phyloP scores from a whole-genome alignment of 2,888 invertebrate species.

The Electrophaes corylata region DNA sequence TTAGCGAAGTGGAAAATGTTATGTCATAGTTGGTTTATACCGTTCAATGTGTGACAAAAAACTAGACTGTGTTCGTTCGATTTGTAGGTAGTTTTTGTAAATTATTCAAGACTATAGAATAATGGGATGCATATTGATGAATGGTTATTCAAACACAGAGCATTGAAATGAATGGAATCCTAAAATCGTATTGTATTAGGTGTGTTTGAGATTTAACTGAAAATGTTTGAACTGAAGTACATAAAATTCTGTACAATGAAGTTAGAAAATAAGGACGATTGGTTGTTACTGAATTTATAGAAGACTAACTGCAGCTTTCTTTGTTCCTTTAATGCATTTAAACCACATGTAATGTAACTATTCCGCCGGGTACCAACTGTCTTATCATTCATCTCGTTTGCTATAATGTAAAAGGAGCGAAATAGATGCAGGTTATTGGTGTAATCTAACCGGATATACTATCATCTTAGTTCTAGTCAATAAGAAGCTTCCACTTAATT shows the following conservation, averaged over 20 bases:
- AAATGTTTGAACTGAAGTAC: constrained; percentile 36
- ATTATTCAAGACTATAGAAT: constrained; percentile 28
- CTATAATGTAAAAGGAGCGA: constrained; percentile 6
- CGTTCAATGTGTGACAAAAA: constrained; percentile 41
- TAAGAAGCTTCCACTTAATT: constrained; percentile 62
- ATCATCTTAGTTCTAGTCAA: constrained; percentile 73
- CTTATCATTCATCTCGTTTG: background rate
- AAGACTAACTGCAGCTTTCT: constrained; percentile 43
- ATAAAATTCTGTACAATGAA: constrained; percentile 49
- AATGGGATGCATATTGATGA: constrained; percentile 26
- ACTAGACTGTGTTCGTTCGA: constrained; percentile 60
- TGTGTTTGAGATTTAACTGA: constrained; percentile 4
- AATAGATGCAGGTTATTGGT: background rate
- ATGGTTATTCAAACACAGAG: constrained; percentile 19
- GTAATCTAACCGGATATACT: constrained; percentile 29
- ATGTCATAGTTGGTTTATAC: constrained; percentile 48
- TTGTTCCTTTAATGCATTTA: constrained; percentile 75
- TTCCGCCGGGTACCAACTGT: constrained; percentile 28
- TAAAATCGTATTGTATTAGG: constrained; percentile 15
- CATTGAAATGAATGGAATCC: constrained; percentile 16
- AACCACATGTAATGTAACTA: constrained; percentile 35
- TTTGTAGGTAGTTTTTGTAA: constrained; percentile 35
- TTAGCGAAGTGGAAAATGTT: constrained; percentile 58
- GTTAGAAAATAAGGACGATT: constrained; percentile 50
- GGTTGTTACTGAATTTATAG: constrained; percentile 49